Evolutionary conservation across 2,888 invertebrate genomes (phyloP), one percentile per base, ranked within the genome.

Genomic region (Chaetogeoica ovagalla): DNA sequence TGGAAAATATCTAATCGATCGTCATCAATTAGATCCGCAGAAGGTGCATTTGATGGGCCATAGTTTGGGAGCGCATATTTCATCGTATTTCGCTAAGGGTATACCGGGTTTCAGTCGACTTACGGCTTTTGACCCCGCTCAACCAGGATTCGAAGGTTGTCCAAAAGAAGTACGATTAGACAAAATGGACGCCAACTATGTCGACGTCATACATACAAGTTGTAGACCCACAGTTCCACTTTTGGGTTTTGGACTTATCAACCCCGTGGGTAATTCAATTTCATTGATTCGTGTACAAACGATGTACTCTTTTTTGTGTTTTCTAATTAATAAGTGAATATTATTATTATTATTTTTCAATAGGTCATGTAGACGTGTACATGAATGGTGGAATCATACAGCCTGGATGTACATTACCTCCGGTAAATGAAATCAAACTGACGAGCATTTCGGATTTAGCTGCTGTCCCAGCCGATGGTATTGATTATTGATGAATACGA

Each of bases 381-480:
- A 90, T 91, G 1, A 92, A 92, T 82, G 92, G 92, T 0, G 92
- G 92, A 0, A 87, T 89, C 86, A 87, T 87, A 70, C 92, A 92
- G 84, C 91, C 91, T 0, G 91, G 91, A 0, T 92, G 92, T 83
- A 52, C 82, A 9, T 2, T 83, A 43, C 84, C 84, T 0, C 81
- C 83, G 11, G 82, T 84, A 37, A 83, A 83, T 23, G 83, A 83
- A 82, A 69, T 82, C 6, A 82, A 84, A 43, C 82, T 84, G 11
- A 84, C 82, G 19, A 81, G 83, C 63, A 83, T 86, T 59, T n/a
- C 77, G 8, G 85, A 85, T 70, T 81, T 86, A 63, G 84, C 84
- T 1, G 83, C 83, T 82, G 82, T 84, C 9, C 85, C 85, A 9
- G 84, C 85, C 15, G 83, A 85, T 66, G 83, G 85, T 85, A 48